phyloP scores from a whole-genome alignment of 2,888 invertebrate species.

The Agrilus cyanescens region DNA sequence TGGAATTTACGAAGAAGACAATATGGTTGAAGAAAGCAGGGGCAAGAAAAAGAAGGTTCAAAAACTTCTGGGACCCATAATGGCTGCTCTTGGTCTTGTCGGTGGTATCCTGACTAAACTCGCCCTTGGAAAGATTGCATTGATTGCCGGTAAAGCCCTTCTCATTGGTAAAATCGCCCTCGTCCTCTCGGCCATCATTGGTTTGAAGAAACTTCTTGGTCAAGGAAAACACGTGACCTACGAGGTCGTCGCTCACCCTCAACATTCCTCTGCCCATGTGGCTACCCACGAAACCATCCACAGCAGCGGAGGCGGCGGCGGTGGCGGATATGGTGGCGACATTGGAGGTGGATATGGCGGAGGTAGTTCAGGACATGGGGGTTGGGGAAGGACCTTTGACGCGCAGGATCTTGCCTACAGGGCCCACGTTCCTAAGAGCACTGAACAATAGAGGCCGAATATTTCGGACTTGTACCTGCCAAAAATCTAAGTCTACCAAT shows the following conservation, averaged over 20 bases:
- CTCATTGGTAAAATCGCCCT: conserved; percentile 76
- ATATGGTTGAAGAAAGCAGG: conserved; percentile 52
- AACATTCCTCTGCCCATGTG: conserved; percentile 58
- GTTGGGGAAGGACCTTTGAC: conserved; percentile 66
- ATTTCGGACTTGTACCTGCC: conserved; percentile 33
- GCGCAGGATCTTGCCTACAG: conserved; percentile 71
- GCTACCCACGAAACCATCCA: conserved; percentile 55
- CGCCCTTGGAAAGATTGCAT: conserved; percentile 67
- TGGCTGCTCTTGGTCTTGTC: conserved; percentile 65
- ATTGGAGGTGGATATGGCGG: conserved; percentile 39
- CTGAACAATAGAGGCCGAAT: conserved; percentile 23
- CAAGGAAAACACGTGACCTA: conserved; percentile 75
- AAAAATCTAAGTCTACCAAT: conserved; percentile 26
- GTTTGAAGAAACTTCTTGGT: conserved; percentile 65
- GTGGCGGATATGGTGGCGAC: conserved; percentile 42
- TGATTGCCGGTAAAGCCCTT: conserved; percentile 77
- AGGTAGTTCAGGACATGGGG: conserved; percentile 48
- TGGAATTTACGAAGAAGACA: conserved; percentile 47
- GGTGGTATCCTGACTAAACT: conserved; percentile 68
- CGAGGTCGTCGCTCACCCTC: conserved; percentile 77
- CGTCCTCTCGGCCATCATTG: conserved; percentile 72
- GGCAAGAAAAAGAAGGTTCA: conserved; percentile 72
- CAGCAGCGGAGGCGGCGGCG: conserved; percentile 37
- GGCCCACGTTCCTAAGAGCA: conserved; percentile 49
- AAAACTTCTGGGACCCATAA: conserved; percentile 65